phyloP scores from a whole-genome alignment of 2,888 invertebrate species.

The Eubasilissa splendida region DNA sequence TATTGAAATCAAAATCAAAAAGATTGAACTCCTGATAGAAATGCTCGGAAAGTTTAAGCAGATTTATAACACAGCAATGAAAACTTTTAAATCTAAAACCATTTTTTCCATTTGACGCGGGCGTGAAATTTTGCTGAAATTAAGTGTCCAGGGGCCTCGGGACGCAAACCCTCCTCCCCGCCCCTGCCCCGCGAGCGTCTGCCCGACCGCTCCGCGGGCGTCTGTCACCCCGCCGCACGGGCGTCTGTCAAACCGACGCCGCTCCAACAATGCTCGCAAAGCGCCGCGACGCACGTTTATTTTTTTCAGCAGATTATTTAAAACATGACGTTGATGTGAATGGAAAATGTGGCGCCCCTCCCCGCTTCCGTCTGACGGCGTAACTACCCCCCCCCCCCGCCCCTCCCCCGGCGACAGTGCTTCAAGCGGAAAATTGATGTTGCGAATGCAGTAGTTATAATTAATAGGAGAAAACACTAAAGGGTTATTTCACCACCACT shows the following conservation, averaged over 20 bases:
- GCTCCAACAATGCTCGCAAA: constrained; percentile 40
- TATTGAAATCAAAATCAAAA: too few relatives aligned
- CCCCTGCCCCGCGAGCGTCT: constrained; percentile 3
- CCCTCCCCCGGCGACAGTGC: constrained; percentile 17
- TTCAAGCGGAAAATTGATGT: not conserved
- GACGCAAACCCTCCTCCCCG: not conserved
- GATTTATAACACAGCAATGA: too few relatives aligned
- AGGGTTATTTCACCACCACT: too few relatives aligned
- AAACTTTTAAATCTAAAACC: constrained; percentile 18
- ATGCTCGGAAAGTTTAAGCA: too few relatives aligned
- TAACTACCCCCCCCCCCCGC: constrained; percentile 38
- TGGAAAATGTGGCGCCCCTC: constrained; percentile 44
- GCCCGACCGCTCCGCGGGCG: not conserved
- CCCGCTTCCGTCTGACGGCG: constrained; percentile 41
- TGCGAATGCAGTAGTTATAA: too few relatives aligned
- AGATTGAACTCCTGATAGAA: too few relatives aligned
- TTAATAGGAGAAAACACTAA: too few relatives aligned
- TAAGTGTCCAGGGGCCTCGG: constrained; percentile 1
- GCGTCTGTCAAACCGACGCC: constrained; percentile 45
- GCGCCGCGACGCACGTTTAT: constrained; percentile 51
- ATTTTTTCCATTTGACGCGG: not conserved
- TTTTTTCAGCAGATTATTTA: constrained; percentile 55
- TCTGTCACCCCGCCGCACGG: not conserved
- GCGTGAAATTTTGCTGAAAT: not conserved
- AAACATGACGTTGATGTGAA: constrained; percentile 56